Conservation (phyloP, 1,140 invertebrate species). For the Anadara kagoshimensis region DNA sequence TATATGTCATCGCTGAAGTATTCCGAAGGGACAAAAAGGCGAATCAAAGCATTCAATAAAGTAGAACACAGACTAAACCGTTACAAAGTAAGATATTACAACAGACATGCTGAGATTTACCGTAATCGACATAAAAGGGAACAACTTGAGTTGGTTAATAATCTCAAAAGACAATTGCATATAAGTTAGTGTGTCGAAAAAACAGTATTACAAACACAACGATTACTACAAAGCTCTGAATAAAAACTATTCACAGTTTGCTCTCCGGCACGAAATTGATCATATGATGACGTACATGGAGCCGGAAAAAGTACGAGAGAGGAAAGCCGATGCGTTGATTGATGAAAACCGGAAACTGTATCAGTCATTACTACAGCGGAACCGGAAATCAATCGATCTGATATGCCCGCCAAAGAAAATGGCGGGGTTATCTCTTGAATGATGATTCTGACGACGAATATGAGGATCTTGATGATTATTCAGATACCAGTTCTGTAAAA, state of each 20-base stretch:
- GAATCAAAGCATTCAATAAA: slow-evolving; percentile 39
- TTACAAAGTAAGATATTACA: slow-evolving; percentile 29
- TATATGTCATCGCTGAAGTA: slow-evolving; percentile 35
- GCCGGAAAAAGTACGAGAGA: slow-evolving; percentile 37
- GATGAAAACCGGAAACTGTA: slow-evolving; percentile 24
- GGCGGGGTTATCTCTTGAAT: neutral
- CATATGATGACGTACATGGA: slow-evolving; percentile 43
- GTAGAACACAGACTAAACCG: slow-evolving; percentile 33
- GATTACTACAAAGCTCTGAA: slow-evolving; percentile 47
- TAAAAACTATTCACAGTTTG: slow-evolving; percentile 37
- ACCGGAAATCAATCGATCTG: slow-evolving; percentile 23
- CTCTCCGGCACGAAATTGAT: slow-evolving; percentile 42
- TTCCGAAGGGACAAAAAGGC: slow-evolving; percentile 23
- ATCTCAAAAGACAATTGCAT: slow-evolving; percentile 35
- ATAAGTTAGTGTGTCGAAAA: slow-evolving; percentile 39
- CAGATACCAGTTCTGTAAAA: too few species aligned
- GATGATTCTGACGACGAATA: slow-evolving; percentile 14
- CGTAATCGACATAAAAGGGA: slow-evolving; percentile 10
- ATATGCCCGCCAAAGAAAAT: slow-evolving; percentile 20
- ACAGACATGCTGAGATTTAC: slow-evolving; percentile 35
- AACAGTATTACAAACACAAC: slow-evolving; percentile 28
- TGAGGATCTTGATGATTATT: too few species aligned
- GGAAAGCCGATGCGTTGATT: slow-evolving; percentile 31
- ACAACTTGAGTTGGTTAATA: slow-evolving; percentile 21
- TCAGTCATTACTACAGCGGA: slow-evolving; percentile 24